Conservation (phyloP, 2,113 vertebrate genomes). For the Accipiter virgatus region DNA sequence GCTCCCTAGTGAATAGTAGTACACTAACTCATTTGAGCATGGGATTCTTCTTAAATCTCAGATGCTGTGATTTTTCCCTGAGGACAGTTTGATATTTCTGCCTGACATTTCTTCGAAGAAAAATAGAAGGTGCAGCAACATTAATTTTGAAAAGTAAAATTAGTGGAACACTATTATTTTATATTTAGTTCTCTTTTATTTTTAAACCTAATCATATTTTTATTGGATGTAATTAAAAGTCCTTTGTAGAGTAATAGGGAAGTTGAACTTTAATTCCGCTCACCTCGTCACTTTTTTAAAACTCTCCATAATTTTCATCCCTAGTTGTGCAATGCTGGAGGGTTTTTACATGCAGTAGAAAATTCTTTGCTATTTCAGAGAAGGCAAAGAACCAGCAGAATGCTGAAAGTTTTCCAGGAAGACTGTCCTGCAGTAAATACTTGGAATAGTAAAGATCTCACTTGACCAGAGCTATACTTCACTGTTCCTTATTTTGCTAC, state of each 20-base stretch:
- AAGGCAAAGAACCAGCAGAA: neutral
- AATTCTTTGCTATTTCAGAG: neutral
- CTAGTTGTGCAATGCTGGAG: neutral
- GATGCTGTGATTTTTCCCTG: conserved; percentile 66
- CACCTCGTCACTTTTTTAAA: conserved; percentile 60
- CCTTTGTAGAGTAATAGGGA: conserved; percentile 55
- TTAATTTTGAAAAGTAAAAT: conserved; percentile 73
- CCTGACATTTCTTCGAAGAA: conserved; percentile 72
- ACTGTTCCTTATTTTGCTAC: neutral
- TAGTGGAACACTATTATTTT: conserved; percentile 73
- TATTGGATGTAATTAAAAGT: conserved; percentile 71
- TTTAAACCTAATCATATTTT: conserved; percentile 68
- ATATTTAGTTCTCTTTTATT: conserved; percentile 71
- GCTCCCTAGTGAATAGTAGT: conserved; percentile 47
- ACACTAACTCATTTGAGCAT: conserved; percentile 62
- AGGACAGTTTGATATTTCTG: conserved; percentile 70
- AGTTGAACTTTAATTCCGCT: conserved; percentile 65
- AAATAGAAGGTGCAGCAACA: conserved; percentile 66
- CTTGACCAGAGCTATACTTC: neutral
- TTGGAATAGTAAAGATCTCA: neutral
- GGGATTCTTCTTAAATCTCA: conserved; percentile 64
- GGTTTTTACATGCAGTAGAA: neutral
- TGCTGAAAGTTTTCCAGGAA: neutral
- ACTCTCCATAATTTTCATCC: conserved; percentile 46
- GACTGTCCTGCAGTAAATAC: neutral